These are phyloP conservation scores for Drosophila merina DNA, from an alignment of 2,888 invertebrate species.

Conservation along the genomic window DNA sequence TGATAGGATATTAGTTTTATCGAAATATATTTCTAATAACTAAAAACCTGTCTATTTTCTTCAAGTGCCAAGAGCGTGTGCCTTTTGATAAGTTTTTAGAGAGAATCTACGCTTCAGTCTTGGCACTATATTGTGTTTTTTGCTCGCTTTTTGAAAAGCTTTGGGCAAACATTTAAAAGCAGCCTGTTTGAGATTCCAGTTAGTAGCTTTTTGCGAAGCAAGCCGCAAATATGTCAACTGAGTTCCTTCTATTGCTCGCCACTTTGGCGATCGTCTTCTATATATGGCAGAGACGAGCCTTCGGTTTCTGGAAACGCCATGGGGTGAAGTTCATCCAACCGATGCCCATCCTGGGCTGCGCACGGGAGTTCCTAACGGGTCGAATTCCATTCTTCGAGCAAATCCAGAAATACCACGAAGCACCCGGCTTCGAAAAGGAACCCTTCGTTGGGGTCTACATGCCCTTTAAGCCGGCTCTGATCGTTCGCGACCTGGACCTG, in stretches of 20 bases:
- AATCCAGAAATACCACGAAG: constrained; percentile 66
- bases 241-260: constrained; percentile 41
- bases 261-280: constrained; percentile 46
- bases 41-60: background rate
- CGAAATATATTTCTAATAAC: background rate
- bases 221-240: background rate
- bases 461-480: constrained; percentile 82
- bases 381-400: constrained; percentile 69
- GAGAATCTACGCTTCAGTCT: background rate
- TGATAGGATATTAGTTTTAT: too few relatives aligned
- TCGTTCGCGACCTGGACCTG: constrained; percentile 83
- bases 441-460: constrained; percentile 81
- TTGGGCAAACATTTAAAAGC: constrained; percentile 1
- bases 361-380: constrained; percentile 70
- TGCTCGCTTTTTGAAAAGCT: background rate
- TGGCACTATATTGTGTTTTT: background rate
- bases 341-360: constrained; percentile 82
- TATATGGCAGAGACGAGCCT: constrained; percentile 62
- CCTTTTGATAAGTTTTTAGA: background rate
- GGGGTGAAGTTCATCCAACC: constrained; percentile 80
- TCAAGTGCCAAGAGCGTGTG: background rate
- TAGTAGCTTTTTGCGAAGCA: background rate
- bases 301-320: constrained; percentile 72
- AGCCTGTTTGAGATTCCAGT: background rate
- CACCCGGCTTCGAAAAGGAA: constrained; percentile 58